Evolutionary conservation across 2,888 invertebrate genomes (phyloP).

Genomic region (Limulus polyphemus): DNA sequence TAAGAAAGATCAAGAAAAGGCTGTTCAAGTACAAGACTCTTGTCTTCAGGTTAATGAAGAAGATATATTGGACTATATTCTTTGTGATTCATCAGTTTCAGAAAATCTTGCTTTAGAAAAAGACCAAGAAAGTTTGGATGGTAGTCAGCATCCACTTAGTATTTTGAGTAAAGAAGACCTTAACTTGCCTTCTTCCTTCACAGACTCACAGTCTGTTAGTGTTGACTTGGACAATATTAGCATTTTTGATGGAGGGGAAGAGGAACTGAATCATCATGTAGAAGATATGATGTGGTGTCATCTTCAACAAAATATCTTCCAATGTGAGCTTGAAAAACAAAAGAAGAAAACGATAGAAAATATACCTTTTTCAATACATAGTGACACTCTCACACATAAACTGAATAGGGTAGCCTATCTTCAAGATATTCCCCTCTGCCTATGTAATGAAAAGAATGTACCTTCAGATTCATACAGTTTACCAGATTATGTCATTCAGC

Average conservation of each 20-base stretch:
- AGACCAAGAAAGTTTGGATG: conserved; percentile 49
- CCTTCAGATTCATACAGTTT: too few species aligned
- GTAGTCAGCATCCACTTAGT: conserved; percentile 63
- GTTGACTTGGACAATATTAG: conserved; percentile 18
- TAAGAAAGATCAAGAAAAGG: conserved; percentile 63
- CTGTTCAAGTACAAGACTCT: conserved; percentile 71
- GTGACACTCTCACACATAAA: too few species aligned
- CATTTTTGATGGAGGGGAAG: conserved; percentile 8
- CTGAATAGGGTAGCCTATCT: too few species aligned
- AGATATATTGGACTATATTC: conserved; percentile 65
- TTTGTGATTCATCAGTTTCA: conserved; percentile 7
- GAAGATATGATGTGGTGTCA: too few species aligned
- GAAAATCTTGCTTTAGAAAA: conserved; percentile 58
- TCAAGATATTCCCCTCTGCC: too few species aligned
- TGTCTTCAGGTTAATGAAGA: conserved; percentile 79
- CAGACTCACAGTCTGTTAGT: conserved; percentile 43
- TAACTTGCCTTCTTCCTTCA: conserved; percentile 78
- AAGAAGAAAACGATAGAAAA: too few species aligned
- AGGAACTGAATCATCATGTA: too few species aligned
- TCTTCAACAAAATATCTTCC: too few species aligned
- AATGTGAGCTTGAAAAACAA: too few species aligned
- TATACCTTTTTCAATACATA: too few species aligned
- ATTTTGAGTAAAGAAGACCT: conserved; percentile 82
- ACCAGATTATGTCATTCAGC: too few species aligned
- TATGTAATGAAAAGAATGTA: too few species aligned